phyloP scores from a whole-genome alignment of 2,113 vertebrate genomes.

The Carassius gibelio region DNA sequence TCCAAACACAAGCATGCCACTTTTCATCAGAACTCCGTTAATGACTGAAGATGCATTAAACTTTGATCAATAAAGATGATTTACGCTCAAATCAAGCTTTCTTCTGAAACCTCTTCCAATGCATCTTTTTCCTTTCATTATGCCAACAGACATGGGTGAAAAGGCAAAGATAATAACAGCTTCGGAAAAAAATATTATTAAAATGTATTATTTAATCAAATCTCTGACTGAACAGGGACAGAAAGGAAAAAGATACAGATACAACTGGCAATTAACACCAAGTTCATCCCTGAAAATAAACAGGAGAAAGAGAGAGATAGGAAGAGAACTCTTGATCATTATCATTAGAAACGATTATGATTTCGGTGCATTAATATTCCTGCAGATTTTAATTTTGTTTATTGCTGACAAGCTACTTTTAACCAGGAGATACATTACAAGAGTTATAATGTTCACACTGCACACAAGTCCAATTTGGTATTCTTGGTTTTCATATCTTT shows the following conservation, averaged over 20 bases:
- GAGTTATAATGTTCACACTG: neutral
- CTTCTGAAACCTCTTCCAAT: neutral
- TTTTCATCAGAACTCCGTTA: conserved; percentile 15
- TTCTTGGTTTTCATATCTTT: neutral
- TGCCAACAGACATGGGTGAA: conserved; percentile 12
- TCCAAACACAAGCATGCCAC: neutral
- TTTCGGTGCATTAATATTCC: conserved; percentile 3
- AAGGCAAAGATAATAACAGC: neutral
- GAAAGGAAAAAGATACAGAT: neutral
- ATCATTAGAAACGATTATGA: conserved; percentile 5
- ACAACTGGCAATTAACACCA: conserved; percentile 12
- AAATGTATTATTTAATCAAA: neutral
- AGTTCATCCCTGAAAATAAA: neutral
- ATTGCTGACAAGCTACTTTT: neutral
- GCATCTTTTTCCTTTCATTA: neutral
- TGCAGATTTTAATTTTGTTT: neutral
- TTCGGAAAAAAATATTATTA: neutral
- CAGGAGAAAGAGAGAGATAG: neutral
- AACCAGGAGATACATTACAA: neutral
- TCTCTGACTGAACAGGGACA: neutral
- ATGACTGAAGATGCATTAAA: conserved; percentile 7
- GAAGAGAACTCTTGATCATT: neutral
- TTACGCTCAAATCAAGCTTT: neutral
- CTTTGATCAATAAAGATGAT: conserved; percentile 18
- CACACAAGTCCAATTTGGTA: neutral